Evolutionary conservation across 2,888 invertebrate genomes (phyloP).

Genomic region (Tenthredo livida): DNA sequence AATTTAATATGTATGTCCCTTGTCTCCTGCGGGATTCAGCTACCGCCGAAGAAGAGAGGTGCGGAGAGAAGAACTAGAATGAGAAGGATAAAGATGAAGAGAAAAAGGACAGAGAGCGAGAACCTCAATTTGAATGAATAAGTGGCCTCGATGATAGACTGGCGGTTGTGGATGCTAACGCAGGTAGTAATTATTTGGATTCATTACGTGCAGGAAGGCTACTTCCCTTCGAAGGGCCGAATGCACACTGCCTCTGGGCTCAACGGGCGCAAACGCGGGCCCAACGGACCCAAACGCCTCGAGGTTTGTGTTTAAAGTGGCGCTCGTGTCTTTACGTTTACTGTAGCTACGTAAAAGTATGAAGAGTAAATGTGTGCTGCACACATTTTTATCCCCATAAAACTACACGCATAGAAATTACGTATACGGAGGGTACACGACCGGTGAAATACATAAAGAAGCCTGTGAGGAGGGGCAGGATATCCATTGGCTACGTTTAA

Average conservation of each 20-base stretch:
- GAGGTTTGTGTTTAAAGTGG: slow-evolving; percentile 52
- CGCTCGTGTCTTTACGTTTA: slow-evolving; percentile 45
- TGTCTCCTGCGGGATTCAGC: neutral
- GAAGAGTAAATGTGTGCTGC: neutral
- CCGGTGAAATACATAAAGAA: slow-evolving; percentile 1
- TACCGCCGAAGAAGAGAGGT: neutral
- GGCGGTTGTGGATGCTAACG: slow-evolving; percentile 61
- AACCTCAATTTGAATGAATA: slow-evolving; percentile 52
- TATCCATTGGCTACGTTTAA: neutral
- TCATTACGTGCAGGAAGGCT: slow-evolving; percentile 73
- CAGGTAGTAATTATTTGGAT: slow-evolving; percentile 69
- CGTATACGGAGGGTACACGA: neutral
- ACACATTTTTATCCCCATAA: neutral
- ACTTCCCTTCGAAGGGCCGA: slow-evolving; percentile 68
- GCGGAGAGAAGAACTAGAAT: neutral
- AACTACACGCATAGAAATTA: neutral
- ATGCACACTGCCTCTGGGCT: slow-evolving; percentile 55
- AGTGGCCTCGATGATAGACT: slow-evolving; percentile 50
- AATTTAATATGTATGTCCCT: neutral
- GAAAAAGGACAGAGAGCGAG: slow-evolving; percentile 18
- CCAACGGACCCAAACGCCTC: slow-evolving; percentile 66
- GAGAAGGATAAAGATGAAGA: slow-evolving; percentile 2
- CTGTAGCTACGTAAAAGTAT: neutral
- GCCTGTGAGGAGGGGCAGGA: neutral
- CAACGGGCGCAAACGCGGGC: slow-evolving; percentile 37